These are phyloP conservation scores for Incurvaria masculella DNA, from an alignment of 2,888 invertebrate genomes.

Conservation along the genomic window DNA sequence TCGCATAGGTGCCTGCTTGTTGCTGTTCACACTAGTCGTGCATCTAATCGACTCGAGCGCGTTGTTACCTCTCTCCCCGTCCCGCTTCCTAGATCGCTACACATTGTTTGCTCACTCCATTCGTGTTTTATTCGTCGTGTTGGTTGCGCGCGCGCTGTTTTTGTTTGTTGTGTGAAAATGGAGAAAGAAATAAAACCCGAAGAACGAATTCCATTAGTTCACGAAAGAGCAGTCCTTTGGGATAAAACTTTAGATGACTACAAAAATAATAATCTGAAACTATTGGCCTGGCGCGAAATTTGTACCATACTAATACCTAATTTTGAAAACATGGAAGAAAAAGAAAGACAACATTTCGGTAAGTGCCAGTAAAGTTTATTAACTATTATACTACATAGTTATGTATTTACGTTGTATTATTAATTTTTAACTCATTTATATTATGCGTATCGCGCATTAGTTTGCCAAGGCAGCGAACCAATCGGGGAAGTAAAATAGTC, in stretches of 20 bases:
- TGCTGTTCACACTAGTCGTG: constrained; percentile 8
- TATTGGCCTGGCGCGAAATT: constrained; percentile 8
- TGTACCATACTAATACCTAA: constrained; percentile 8
- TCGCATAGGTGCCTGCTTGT: constrained; percentile 8
- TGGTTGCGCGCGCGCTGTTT: constrained; percentile 8
- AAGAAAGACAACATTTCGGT: constrained; percentile 7
- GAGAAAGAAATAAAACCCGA: constrained; percentile 7
- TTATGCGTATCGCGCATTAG: no score
- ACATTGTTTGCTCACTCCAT: constrained; percentile 6
- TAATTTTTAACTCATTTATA: constrained; percentile 6
- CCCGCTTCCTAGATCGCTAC: constrained; percentile 8
- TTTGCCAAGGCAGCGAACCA: constrained; percentile 1
- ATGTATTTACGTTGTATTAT: constrained; percentile 5
- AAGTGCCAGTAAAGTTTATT: constrained; percentile 5
- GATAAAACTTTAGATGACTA: constrained; percentile 8
- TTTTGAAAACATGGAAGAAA: constrained; percentile 9
- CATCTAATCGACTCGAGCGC: constrained; percentile 7
- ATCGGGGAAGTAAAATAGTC: constrained; percentile 4
- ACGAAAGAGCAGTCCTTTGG: constrained; percentile 9
- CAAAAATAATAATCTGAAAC: no score
- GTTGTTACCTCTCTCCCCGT: constrained; percentile 7
- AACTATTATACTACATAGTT: constrained; percentile 5
- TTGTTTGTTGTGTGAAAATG: constrained; percentile 8
- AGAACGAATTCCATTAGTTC: no score
- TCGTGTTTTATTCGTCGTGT: constrained; percentile 7